Base-by-base conservation (phyloP, 2,797 vertebrate species). In the Nothura maculosa region DNA sequence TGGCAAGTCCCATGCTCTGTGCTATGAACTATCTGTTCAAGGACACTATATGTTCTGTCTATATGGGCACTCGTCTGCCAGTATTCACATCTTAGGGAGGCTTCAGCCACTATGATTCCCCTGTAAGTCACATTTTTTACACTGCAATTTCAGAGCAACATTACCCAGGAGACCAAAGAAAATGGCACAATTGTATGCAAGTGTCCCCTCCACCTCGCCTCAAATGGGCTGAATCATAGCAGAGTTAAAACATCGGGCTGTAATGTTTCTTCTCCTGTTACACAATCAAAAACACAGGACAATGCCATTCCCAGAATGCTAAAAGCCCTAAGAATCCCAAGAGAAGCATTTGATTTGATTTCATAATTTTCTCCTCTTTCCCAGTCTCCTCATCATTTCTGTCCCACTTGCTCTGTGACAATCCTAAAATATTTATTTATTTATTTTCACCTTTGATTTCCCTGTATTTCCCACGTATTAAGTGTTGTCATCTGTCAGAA, bases 401-500 rank as follows among this genome's bases (percentile, higher is more conserved):
- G 62, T 86, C 64, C 64, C 48, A 22, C 12, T 64, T 20, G 18
- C 87, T 75, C 27, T 10, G 30, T 85, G 62, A 28, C 22, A 79
- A 42, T 52, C 80, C 38, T 69, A 36, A 83, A 77, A 61, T 61
- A 75, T 80, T 81, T 87, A 79, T 84, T 79, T 87, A 78, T 84
- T 85, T 79, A 54, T 89, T 90, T 91, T 52, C 4, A 34, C 42
- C 17, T 54, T 58, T 57, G 12, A 50, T 14, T 72, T 58, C 15
- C 54, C 78, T 75, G 92, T 30, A 64, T 94, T 86, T 94, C 76
- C 70, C 84, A 17, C 40, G 22, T 48, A 66, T 89, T 94, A 92
- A 88, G 43, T 73, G 68, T 57, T 85, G 81, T 77, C 93, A 88
- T 57, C 21, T 79, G 73, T 89, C 80, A 85, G 77, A 96, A 92